Evolutionary conservation across 2,888 invertebrate genomes (phyloP), one percentile per base, ranked within the genome.

Genomic region (Amblyteles armatorius): DNA sequence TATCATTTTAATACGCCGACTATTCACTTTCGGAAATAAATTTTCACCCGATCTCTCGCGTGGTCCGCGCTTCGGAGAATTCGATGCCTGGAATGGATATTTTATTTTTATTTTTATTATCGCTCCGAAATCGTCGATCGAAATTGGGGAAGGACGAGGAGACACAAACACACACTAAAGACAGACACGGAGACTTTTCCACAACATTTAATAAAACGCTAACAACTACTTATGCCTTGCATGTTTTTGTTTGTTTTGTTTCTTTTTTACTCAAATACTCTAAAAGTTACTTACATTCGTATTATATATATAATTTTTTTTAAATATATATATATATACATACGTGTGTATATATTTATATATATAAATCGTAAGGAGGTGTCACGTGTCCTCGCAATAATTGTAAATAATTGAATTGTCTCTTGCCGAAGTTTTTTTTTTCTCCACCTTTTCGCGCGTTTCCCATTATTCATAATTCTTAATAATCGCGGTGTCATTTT

Each of bases 161-260:
- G 36, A 44, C 50, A 60, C n/a, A 60, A 73, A 52, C 69, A 83
- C 69, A 83, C 82, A 87, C 79, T 48, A 86, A 72, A 87, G 79
- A 88, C 67, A 82, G 71, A 87, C 80, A 77, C 57, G 86, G 86
- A 89, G 57, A 57, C 11, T 88, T 91, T 91, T 91, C 88, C 91
- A 91, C 91, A 93, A 93, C 93, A 92, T 93, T 93, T 93, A 93
- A 93, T 93, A 93, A 93, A 93, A 93, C 92, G 89, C 92, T 93
- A 93, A 92, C 91, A 93, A 92, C 92, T 93, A 93, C 91, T 90
- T 91, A 93, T 91, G 91, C 89, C 88, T 92, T 69, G 78, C 36
- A 67, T 73, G 68, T 60, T 71, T 82, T 65, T 55, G 29, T 76
- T 79, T 92, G 92, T 89, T 60, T 71, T 82, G 22, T 65, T 67